phyloP scores from a whole-genome alignment of 2,888 invertebrate genomes.

The Nomada ferruginata region DNA sequence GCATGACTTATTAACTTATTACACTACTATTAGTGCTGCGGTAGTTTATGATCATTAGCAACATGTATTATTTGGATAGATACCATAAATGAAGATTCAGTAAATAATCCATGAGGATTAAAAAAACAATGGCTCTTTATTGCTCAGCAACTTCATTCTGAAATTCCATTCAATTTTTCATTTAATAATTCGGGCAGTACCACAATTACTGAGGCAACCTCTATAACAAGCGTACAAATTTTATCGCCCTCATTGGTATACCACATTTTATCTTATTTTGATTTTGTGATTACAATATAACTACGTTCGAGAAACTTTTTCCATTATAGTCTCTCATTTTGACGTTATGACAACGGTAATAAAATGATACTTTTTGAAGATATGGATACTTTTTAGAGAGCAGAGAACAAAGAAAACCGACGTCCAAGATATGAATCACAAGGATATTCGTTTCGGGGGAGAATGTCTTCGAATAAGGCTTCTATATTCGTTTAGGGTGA shows the following conservation, averaged over 20 bases:
- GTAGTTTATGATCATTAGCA: neutral
- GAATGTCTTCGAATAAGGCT: slow-evolving; percentile 39
- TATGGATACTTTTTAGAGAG: slow-evolving; percentile 24
- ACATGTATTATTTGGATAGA: neutral
- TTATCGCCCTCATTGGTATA: neutral
- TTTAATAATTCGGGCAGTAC: too few relatives aligned
- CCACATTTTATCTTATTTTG: neutral
- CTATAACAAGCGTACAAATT: neutral
- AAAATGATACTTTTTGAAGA: slow-evolving; percentile 17
- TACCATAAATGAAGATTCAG: too few relatives aligned
- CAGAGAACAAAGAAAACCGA: slow-evolving; percentile 37
- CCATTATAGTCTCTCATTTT: neutral
- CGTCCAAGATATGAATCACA: slow-evolving; percentile 55
- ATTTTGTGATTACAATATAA: neutral
- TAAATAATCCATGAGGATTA: too few relatives aligned
- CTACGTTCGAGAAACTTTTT: neutral
- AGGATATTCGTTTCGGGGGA: slow-evolving; percentile 37
- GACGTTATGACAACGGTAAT: slow-evolving; percentile 12
- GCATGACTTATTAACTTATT: too few relatives aligned
- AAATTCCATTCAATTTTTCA: too few relatives aligned
- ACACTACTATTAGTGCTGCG: too few relatives aligned
- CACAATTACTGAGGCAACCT: too few relatives aligned
- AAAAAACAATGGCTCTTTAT: too few relatives aligned
- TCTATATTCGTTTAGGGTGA: slow-evolving; percentile 41
- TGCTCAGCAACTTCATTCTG: too few relatives aligned